Evolutionary conservation across 2,113 vertebrate genomes (phyloP).

Genomic region (Phaethon lepturus): DNA sequence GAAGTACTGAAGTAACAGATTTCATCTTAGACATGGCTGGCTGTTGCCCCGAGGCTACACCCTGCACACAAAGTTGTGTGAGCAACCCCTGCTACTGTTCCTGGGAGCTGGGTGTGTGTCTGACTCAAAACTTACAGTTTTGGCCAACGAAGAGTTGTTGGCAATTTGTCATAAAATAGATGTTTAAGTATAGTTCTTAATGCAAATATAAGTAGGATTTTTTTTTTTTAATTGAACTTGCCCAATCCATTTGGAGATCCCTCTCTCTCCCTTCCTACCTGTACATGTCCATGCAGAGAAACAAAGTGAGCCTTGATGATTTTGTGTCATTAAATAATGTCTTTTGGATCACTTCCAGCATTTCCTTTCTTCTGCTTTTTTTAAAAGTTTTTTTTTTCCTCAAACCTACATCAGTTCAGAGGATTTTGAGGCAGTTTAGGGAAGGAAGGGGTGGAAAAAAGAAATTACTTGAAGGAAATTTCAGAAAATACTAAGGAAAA

Average conservation of each 20-base stretch:
- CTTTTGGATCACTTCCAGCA: not conserved
- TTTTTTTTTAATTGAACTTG: not conserved
- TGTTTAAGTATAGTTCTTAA: not conserved
- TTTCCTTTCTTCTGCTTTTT: not conserved
- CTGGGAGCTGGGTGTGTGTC: not conserved
- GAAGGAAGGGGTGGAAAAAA: not conserved
- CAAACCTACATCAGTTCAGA: not conserved
- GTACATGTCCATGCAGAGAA: not conserved
- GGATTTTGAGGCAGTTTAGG: not conserved
- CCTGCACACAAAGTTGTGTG: not conserved
- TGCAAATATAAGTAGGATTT: not conserved
- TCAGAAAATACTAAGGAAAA: not conserved
- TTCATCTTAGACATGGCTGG: not conserved
- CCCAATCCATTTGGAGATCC: rapidly evolving
- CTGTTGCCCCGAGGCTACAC: not conserved
- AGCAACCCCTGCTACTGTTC: not conserved
- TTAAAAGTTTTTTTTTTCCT: not conserved
- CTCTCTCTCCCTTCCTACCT: not conserved
- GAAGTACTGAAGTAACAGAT: not conserved
- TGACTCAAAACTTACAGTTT: not conserved
- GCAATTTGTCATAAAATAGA: not conserved
- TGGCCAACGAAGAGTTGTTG: not conserved
- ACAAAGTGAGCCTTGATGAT: not conserved
- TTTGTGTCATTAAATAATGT: not conserved
- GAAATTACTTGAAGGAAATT: not conserved